Conservation (phyloP, 2,113 vertebrate genomes). For the Stigmatopora nigra region DNA sequence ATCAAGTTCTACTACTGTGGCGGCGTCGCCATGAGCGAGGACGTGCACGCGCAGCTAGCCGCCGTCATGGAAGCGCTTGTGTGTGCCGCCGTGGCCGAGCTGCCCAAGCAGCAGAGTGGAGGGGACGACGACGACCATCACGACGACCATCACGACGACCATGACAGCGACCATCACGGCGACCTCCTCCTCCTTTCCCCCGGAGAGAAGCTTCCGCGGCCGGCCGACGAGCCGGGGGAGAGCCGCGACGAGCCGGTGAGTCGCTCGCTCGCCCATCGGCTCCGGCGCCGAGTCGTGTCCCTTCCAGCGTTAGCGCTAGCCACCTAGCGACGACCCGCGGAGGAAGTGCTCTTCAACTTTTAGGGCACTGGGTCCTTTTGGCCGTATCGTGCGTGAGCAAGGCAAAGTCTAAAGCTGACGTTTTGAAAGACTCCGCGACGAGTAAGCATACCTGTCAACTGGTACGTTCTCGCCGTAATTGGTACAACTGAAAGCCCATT, state of each 20-base stretch:
- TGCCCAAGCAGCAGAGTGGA: constrained; percentile 43
- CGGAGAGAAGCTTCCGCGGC: neutral
- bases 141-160: constrained; percentile 4
- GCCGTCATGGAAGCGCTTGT: constrained; percentile 66
- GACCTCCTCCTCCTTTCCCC: neutral
- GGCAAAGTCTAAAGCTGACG: too few relatives aligned
- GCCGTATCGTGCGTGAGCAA: too few relatives aligned
- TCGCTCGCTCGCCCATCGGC: neutral
- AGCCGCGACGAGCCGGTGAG: constrained; percentile 52
- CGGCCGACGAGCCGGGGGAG: constrained; percentile 8
- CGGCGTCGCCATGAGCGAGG: constrained; percentile 46
- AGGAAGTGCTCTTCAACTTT: too few relatives aligned
- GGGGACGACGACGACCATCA: neutral
- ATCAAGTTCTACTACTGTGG: neutral
- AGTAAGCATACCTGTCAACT: too few relatives aligned
- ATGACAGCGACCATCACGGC: neutral
- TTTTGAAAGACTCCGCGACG: too few relatives aligned
- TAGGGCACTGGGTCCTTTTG: too few relatives aligned
- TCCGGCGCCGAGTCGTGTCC: too few relatives aligned
- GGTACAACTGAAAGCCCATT: too few relatives aligned
- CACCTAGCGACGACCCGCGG: too few relatives aligned
- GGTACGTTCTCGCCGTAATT: too few relatives aligned
- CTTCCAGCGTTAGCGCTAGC: too few relatives aligned
- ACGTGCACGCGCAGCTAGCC: constrained; percentile 55
- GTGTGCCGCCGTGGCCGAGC: constrained; percentile 61